phyloP scores from a whole-genome alignment of 2,888 invertebrate species.

The Andrena dorsata region DNA sequence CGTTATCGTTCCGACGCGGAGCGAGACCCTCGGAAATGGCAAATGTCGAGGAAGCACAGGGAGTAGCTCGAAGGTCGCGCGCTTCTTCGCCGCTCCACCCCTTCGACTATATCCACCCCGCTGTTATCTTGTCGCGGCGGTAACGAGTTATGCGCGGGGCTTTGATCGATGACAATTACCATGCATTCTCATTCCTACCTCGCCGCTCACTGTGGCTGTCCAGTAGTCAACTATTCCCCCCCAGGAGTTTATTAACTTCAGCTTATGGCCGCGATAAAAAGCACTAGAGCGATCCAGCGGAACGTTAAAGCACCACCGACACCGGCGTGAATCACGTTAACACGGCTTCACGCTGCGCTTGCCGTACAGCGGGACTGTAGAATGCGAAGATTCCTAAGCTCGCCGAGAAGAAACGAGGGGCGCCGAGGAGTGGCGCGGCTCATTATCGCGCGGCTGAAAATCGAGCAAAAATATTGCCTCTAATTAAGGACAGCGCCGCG shows the following conservation, averaged over 20 bases:
- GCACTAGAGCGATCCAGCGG: too few relatives aligned
- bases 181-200: not conserved
- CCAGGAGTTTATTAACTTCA: too few relatives aligned
- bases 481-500: conserved; percentile 14
- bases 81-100: not conserved
- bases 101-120: not conserved
- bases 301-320: too few relatives aligned
- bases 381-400: too few relatives aligned
- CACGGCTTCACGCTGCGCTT: too few relatives aligned
- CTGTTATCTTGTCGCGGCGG: not conserved
- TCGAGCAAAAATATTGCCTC: conserved; percentile 9
- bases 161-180: not conserved
- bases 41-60: conserved; percentile 20
- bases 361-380: too few relatives aligned
- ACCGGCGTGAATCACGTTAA: too few relatives aligned
- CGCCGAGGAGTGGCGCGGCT: not conserved
- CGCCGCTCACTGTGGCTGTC: not conserved
- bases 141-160: not conserved
- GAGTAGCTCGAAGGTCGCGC: conserved; percentile 11
- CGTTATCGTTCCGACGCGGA: conserved; percentile 30
- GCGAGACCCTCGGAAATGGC: conserved; percentile 5
- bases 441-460: conserved; percentile 4
- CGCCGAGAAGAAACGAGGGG: not conserved
- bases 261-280: too few relatives aligned
- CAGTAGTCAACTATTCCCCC: too few relatives aligned